A percentile compares a stretch with the other conserved stretches of the same genome.
Conservation (phyloP, 2,888 invertebrate species). For the Cephalotes varians region DNA sequence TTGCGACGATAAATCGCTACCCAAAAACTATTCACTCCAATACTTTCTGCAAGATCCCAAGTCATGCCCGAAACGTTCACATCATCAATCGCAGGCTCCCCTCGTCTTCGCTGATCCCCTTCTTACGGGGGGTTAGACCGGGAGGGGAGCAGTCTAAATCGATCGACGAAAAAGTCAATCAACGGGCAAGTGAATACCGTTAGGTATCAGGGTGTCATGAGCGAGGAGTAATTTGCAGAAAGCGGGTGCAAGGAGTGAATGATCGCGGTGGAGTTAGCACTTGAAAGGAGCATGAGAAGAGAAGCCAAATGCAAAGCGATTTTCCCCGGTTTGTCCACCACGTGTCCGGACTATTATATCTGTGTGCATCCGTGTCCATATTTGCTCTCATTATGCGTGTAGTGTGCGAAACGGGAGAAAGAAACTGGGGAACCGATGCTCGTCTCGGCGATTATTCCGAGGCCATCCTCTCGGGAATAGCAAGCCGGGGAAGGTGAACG, state of each 20-base stretch:
- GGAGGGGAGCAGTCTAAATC: conserved; percentile 24
- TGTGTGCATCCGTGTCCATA: not conserved
- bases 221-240: conserved; percentile 82
- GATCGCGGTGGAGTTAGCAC: conserved; percentile 82
- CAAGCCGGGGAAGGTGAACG: not conserved
- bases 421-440: conserved; percentile 30
- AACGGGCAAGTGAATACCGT: conserved; percentile 72
- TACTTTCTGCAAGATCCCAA: not conserved
- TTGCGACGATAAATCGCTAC: not conserved
- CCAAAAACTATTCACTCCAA: no score
- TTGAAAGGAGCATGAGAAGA: conserved; percentile 68
- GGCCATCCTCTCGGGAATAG: not conserved
- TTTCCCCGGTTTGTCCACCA: conserved; percentile 4
- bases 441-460: not conserved
- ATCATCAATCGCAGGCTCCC: conserved; percentile 7
- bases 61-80: not conserved
- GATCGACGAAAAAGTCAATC: conserved; percentile 66
- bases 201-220: conserved; percentile 82
- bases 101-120: not conserved
- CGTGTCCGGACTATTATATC: not conserved
- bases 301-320: conserved; percentile 42
- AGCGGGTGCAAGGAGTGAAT: conserved; percentile 84
- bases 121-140: no score
- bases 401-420: not conserved
- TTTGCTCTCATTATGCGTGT: not conserved